Evolutionary conservation across 2,113 vertebrate genomes (phyloP), one percentile per base, ranked within the genome.

Genomic region (Pomatorhinus ruficollis): DNA sequence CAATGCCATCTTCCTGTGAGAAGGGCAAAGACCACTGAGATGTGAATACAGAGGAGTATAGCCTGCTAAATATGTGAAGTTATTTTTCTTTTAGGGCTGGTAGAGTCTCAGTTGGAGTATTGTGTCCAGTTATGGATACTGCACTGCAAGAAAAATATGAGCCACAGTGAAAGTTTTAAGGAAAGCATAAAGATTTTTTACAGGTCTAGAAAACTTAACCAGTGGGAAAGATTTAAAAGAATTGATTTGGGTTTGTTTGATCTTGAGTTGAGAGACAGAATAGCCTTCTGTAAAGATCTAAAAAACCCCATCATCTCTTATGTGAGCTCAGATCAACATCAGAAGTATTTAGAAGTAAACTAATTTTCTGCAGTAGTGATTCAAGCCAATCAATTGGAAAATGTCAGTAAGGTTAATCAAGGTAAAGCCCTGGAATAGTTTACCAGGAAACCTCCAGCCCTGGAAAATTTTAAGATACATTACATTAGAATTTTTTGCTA

Each of bases 1-100:
- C 90, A 86, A 94, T 97, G 95, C 90, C 96, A 97, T 95, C 71
- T 94, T 96, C 82, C 95, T 96, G 94, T 90, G 83, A 83, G 57
- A 83, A 93, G 71, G 63, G 85, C 90, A 66, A 96, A 93, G 92
- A 77, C 27, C 31, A 63, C 76, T 42, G 1, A 54, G n/a, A 70
- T 70, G 14, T 70, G 33, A 77, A 80, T 65, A 66, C 75, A 59
- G 15, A 72, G 13, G 37, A 83, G n/a, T 33, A 39, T 33, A 80
- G 24, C 11, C 59, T 76, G 31, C 22, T 85, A 69, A 85, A 57
- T 77, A 39, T 18, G 12, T 64, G 21, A 59, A 79, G 28, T 42
- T 40, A 25, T 72, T 95, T 93, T 90, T n/a, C 33, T 20, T 65
- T 86, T 19, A 47, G 18, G 4, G 10, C 10, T 74, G 27, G 20